Evolutionary conservation across 2,888 invertebrate species (phyloP).

Genomic region (Leptinotarsa rubiginosa): DNA sequence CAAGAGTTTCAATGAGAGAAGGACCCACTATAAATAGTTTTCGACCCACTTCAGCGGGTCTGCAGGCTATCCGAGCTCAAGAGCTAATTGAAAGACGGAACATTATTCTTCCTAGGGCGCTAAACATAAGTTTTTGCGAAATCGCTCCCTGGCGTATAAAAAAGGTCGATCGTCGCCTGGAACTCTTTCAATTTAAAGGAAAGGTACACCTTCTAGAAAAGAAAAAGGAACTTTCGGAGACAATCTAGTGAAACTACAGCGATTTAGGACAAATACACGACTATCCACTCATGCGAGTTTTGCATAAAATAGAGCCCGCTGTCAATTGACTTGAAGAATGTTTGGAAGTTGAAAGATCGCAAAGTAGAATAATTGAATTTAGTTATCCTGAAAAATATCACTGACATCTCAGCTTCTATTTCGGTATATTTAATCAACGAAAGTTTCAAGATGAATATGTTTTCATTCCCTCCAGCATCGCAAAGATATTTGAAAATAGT

Average conservation of each 20-base stretch:
- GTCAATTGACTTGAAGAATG: neutral
- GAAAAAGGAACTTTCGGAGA: slow-evolving; percentile 8
- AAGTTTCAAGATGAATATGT: too few relatives aligned
- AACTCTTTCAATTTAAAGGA: slow-evolving; percentile 26
- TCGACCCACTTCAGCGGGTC: slow-evolving; percentile 22
- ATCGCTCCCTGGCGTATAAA: slow-evolving; percentile 23
- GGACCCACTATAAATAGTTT: slow-evolving; percentile 16
- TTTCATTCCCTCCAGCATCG: too few relatives aligned
- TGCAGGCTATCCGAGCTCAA: slow-evolving; percentile 13
- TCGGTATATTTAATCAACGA: too few relatives aligned
- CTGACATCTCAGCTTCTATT: too few relatives aligned
- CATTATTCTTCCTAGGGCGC: slow-evolving; percentile 25
- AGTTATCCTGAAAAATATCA: too few relatives aligned
- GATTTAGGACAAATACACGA: slow-evolving; percentile 10
- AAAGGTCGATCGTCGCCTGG: slow-evolving; percentile 24
- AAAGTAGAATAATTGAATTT: neutral
- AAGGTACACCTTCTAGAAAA: slow-evolving; percentile 9
- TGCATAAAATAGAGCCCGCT: neutral
- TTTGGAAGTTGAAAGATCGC: neutral
- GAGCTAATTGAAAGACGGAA: slow-evolving; percentile 27
- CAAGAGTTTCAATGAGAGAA: neutral
- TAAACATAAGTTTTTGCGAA: slow-evolving; percentile 25
- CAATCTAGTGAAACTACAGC: slow-evolving; percentile 3
- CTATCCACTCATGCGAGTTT: neutral
- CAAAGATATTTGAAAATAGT: too few relatives aligned